Evolutionary conservation across 2,113 vertebrate genomes (phyloP).

Genomic region (Turnix velox): DNA sequence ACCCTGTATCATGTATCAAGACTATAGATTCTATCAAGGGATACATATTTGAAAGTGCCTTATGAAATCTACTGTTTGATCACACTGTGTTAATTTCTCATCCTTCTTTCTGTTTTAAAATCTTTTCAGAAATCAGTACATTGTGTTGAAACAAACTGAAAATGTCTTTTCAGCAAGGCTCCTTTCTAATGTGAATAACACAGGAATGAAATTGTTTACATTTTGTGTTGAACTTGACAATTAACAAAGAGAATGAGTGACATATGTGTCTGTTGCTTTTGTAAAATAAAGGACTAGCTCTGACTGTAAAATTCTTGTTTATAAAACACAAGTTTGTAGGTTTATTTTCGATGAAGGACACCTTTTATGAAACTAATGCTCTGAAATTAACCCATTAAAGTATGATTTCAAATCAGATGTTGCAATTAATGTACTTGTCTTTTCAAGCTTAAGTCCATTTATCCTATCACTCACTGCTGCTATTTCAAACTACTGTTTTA

Average conservation of each 20-base stretch:
- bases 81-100: not conserved
- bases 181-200: not conserved
- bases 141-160: not conserved
- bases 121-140: not conserved
- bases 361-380: not conserved
- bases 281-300: not conserved
- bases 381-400: not conserved
- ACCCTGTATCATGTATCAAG: not conserved
- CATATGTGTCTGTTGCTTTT: not conserved
- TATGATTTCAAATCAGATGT: not conserved
- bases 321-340: not conserved
- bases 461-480: not conserved
- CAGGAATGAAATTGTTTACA: not conserved
- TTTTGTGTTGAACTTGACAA: not conserved
- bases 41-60: not conserved
- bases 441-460: not conserved
- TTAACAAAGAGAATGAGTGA: not conserved
- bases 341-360: not conserved
- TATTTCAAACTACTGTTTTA: not conserved
- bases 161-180: not conserved
- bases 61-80: not conserved
- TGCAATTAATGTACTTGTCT: not conserved
- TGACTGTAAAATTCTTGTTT: not conserved
- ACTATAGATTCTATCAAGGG: not conserved
- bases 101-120: not conserved